Conservation (phyloP, 2,113 vertebrate species). For the Bubo bubo region DNA sequence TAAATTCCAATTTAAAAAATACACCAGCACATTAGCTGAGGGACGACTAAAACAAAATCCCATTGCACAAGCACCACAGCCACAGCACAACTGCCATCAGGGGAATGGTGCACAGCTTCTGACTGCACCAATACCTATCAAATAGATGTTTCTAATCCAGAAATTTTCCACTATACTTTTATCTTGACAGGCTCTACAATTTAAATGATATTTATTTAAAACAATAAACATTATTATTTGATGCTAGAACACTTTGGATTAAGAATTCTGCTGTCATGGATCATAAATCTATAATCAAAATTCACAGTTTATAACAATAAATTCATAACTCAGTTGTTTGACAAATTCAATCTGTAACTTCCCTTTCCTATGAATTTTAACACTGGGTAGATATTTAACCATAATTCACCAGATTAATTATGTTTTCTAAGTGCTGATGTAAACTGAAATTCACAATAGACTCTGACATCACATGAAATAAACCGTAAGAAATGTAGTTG, state of each 20-base stretch:
- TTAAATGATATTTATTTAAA: neutral
- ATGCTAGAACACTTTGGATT: neutral
- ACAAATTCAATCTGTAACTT: neutral
- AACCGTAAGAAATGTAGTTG: neutral
- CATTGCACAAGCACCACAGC: neutral
- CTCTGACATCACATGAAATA: neutral
- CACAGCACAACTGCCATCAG: rapidly evolving
- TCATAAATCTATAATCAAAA: neutral
- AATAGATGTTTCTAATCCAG: neutral
- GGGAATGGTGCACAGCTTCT: neutral
- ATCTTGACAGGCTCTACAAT: neutral
- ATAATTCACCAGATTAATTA: neutral
- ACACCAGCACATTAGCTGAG: neutral
- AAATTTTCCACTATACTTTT: neutral
- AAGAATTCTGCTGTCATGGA: neutral
- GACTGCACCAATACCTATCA: neutral
- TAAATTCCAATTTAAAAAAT: neutral
- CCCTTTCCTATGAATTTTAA: neutral
- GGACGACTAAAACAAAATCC: neutral
- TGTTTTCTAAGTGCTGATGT: neutral
- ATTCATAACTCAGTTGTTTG: neutral
- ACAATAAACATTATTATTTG: neutral
- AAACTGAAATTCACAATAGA: neutral
- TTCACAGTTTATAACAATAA: neutral
- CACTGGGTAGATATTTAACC: neutral